These are phyloP conservation scores for Cephus pulcher DNA, from an alignment of 2,888 invertebrate genomes.

Conservation along the genomic window DNA sequence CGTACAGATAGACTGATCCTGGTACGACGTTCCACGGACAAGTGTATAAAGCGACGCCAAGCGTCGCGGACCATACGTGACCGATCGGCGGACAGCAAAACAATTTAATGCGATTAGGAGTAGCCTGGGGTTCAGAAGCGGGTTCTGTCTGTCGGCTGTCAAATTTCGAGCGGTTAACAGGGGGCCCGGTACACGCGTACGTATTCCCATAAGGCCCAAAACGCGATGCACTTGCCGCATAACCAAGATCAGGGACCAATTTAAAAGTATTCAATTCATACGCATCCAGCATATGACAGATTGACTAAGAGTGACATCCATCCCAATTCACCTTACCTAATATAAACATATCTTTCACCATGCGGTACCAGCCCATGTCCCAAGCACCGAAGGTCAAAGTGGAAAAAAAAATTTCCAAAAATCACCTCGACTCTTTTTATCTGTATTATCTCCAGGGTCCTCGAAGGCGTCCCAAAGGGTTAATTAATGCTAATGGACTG, in stretches of 20 bases:
- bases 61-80: background rate
- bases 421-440: background rate
- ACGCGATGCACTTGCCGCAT: too few species aligned
- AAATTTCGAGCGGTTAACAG: constrained; percentile 36
- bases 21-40: too few species aligned
- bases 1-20: too few species aligned
- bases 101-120: constrained; percentile 46
- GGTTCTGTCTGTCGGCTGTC: constrained; percentile 45
- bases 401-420: background rate
- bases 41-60: too few species aligned
- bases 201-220: constrained; percentile 10
- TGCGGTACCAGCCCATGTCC: too few species aligned
- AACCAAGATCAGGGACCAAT: constrained; percentile 21
- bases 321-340: too few species aligned
- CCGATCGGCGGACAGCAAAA: constrained; percentile 36
- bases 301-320: background rate
- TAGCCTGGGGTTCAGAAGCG: constrained; percentile 25
- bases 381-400: too few species aligned
- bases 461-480: background rate
- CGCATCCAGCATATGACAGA: background rate
- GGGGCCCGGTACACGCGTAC: constrained; percentile 19
- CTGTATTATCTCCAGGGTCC: background rate
- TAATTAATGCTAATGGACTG: constrained; percentile 49
- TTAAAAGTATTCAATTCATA: constrained; percentile 2
- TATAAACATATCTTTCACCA: too few species aligned